Base-by-base conservation (phyloP, 2,888 invertebrate species). In the Globia sparganii region DNA sequence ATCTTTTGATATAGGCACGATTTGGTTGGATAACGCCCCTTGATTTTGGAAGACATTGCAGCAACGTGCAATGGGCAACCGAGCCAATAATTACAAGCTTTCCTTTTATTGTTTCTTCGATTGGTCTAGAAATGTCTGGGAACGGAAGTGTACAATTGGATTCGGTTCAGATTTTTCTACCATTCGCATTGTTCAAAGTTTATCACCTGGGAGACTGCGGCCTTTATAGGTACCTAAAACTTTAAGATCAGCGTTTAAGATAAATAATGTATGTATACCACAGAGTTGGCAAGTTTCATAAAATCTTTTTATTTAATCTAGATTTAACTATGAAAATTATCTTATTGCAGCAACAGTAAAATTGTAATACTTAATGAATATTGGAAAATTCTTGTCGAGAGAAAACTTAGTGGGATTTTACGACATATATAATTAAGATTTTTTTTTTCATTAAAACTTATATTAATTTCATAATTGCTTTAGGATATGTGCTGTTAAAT, bases 141-240 rank as follows among this genome's bases (percentile, higher is more conserved):
- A 93, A 91, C 88, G 90, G 89, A 93, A 90, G 88, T 86, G 80
- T 85, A 86, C 90, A 91, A 92, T 94, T 91, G 88, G 90, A 90
- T 89, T 87, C 80, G 86, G 88, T 86, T 78, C 62, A 81, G 80
- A 85, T 87, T 84, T 76, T 86, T 85, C 82, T 76, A 76, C 78
- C 65, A 81, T 71, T 84, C 69, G 69, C 81, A 81, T 86, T 85
- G 86, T 87, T 87, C 53, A 67, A 80, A 75, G 80, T 77, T 80
- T 77, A 81, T 72, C 59, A 67, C 37, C 62, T 80, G 65, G n/a
- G 43, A 74, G 75, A 61, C 18, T 61, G 28, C 53, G 13, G 21
- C 31, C 34, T 59, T 83, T 77, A 76, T 67, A 72, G 46, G 68
- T 75, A n/a, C n/a, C n/a, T n/a, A 68, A 84, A 72, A 64, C 56